Percentiles rank a stretch among this genome's conserved stretches.
Evolutionary conservation across 2,113 vertebrate species (phyloP).

Genomic region (Sakesphorus luctuosus): DNA sequence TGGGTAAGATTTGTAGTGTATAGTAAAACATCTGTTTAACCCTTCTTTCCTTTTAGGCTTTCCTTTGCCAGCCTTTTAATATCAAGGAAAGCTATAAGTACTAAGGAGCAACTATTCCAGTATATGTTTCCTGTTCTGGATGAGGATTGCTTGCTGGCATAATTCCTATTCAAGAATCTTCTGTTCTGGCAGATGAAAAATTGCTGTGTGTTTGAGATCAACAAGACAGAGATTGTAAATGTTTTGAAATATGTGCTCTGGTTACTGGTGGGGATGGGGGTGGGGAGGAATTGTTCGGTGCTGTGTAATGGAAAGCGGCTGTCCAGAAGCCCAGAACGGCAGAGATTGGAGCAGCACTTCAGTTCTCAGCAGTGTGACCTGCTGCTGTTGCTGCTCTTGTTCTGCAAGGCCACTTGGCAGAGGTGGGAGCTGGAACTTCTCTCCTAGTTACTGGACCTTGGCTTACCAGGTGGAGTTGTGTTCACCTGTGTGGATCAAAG

Average conservation of each 20-base stretch:
- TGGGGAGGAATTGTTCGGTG: neutral
- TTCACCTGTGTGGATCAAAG: neutral
- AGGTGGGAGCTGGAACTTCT: neutral
- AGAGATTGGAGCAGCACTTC: neutral
- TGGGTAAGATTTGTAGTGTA: slow-evolving; percentile 87
- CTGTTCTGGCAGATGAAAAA: neutral
- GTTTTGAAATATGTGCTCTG: neutral
- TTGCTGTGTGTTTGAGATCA: neutral
- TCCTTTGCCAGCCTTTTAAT: neutral
- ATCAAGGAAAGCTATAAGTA: neutral
- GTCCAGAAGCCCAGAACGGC: neutral
- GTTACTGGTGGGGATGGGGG: neutral
- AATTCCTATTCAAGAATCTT: neutral
- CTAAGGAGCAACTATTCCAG: neutral
- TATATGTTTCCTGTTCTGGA: neutral
- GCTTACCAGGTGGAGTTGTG: neutral
- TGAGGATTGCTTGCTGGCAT: neutral
- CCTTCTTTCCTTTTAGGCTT: slow-evolving; percentile 58
- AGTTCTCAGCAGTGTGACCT: rapidly evolving
- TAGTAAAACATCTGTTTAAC: slow-evolving; percentile 46
- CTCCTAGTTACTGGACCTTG: neutral
- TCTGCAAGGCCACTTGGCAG: neutral
- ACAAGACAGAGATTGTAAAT: neutral
- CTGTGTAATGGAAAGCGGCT: neutral
- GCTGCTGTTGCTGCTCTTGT: neutral